Evolutionary conservation across 2,113 vertebrate species (phyloP), one percentile per base, ranked within the genome.

Genomic region (Rattus rattus): DNA sequence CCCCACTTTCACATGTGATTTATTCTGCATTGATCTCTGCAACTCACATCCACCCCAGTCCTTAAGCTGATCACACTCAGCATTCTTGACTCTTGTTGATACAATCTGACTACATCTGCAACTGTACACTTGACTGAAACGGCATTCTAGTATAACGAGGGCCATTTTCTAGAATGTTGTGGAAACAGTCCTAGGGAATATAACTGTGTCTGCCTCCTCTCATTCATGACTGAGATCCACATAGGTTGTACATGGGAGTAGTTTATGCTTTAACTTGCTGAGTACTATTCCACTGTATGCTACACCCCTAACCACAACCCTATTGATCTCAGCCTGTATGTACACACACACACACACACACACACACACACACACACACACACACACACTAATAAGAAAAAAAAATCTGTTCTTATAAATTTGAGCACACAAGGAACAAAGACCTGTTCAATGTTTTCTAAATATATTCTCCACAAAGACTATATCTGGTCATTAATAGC

Each of bases 91-190:
- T 93, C 77, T 7, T 56, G 47, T 61, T 63, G 70, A 92, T 85
- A 59, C 14, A 80, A 91, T 39, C 39, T 90, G 84, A 72, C 36
- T 52, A 76, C 12, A 36, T 86, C 49, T 47, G 86, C n/a, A 61
- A 67, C 12, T 90, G 1, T n/a, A 92, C 20, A 83, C 33, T 84
- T 67, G 67, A 63, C 61, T 28, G 77, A 80, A 75, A 83, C 30
- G 61, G 52, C 1, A 94, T 69, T 84, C 61, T 39, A 97, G n/a
- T 17, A 59, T 10, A 86, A n/a, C 43, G 93, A 30, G 88, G 63
- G 72, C 26, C 73, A n/a, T 91, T 85, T 94, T 63, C 52, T 61
- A 94, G 87, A 85, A 88, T 81, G 59, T 33, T 87, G 86, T 39
- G 67, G 76, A 94, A 94, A 79, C 39, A 81, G 61, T 93, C 47